Evolutionary conservation across 2,888 invertebrate genomes (phyloP).

Genomic region (Hypselothyrea guttata): DNA sequence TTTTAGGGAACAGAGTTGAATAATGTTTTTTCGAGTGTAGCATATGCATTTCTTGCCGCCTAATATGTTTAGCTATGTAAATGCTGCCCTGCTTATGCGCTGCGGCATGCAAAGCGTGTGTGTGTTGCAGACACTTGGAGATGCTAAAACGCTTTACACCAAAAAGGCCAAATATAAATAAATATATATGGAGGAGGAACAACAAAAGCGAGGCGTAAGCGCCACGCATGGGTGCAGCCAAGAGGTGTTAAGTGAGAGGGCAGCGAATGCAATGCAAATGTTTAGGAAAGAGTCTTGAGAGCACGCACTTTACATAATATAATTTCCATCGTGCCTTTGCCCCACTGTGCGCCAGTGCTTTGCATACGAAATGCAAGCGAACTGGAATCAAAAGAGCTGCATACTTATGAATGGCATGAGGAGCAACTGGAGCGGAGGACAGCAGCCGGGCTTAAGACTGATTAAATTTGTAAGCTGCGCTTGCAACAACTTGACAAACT

Average conservation of each 20-base stretch:
- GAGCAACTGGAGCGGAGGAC: slow-evolving; percentile 50
- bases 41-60: slow-evolving; percentile 52
- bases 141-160: slow-evolving; percentile 69
- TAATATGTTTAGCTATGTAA: slow-evolving; percentile 76
- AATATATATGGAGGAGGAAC: slow-evolving; percentile 50
- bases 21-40: slow-evolving; percentile 8
- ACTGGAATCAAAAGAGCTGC: slow-evolving; percentile 66
- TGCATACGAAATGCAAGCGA: slow-evolving; percentile 68
- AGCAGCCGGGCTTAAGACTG: slow-evolving; percentile 58
- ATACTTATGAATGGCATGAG: slow-evolving; percentile 61
- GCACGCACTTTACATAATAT: slow-evolving; percentile 46
- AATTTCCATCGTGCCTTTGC: slow-evolving; percentile 34
- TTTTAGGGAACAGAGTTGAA: no score
- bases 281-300: slow-evolving; percentile 27
- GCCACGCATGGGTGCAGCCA: slow-evolving; percentile 64
- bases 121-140: slow-evolving; percentile 58
- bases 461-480: slow-evolving; percentile 76
- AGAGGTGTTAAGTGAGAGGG: slow-evolving; percentile 64
- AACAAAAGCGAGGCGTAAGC: slow-evolving; percentile 39
- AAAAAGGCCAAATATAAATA: slow-evolving; percentile 75
- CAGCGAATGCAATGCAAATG: slow-evolving; percentile 55
- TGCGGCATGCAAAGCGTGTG: slow-evolving; percentile 32
- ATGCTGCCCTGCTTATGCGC: slow-evolving; percentile 64
- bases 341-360: slow-evolving; percentile 59
- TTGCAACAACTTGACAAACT: slow-evolving; percentile 70